phyloP scores from a whole-genome alignment of 2,888 invertebrate genomes.

The Noctua janthe region DNA sequence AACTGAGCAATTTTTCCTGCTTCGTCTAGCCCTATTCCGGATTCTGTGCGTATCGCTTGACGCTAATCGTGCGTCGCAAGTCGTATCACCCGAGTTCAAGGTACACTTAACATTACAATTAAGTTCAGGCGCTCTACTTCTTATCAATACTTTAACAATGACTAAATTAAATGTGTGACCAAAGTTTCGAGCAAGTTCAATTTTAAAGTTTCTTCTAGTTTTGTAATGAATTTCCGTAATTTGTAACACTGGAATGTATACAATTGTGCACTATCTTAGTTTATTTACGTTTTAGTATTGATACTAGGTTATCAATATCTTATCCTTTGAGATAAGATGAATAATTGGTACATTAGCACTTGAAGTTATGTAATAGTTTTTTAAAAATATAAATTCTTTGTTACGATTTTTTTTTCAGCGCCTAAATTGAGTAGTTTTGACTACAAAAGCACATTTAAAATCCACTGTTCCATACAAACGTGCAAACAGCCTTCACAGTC shows the following conservation, averaged over 20 bases:
- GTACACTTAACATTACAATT: background rate
- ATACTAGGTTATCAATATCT: background rate
- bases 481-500: too few relatives aligned
- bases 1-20: background rate
- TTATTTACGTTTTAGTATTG: background rate
- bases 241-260: constrained; percentile 7
- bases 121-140: constrained; percentile 2
- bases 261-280: background rate
- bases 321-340: background rate
- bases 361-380: background rate
- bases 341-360: background rate
- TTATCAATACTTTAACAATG: constrained; percentile 12
- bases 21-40: background rate
- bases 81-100: background rate
- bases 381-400: background rate
- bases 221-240: constrained; percentile 53
- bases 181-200: constrained; percentile 50
- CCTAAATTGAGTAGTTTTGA: too few relatives aligned
- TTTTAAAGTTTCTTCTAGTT: constrained; percentile 57
- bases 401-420: too few relatives aligned
- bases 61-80: background rate
- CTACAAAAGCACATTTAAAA: background rate
- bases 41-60: background rate
- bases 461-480: too few relatives aligned
- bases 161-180: constrained; percentile 49